phyloP scores from a whole-genome alignment of 53 echinoderm and acorn worm species.

The Luidia sarsii region DNA sequence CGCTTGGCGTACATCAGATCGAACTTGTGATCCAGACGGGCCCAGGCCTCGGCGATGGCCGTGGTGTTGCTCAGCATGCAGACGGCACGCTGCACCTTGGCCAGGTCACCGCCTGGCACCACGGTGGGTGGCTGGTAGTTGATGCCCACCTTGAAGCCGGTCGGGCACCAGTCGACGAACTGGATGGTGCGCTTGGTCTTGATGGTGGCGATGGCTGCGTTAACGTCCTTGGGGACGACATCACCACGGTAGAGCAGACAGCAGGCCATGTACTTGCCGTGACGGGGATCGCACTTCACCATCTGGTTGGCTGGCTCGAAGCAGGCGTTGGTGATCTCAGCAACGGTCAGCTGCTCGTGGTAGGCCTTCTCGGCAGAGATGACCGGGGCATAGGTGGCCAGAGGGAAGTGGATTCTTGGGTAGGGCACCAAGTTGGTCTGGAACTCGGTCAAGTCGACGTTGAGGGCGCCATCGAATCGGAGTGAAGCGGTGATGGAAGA shows the following conservation, averaged over 20 bases:
- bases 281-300: conserved; percentile 97
- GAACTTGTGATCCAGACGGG: conserved; percentile 89
- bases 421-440: conserved; percentile 98
- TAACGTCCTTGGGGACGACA: conserved; percentile 94
- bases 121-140: conserved; percentile 93
- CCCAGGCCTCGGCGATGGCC: conserved; percentile 91
- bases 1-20: conserved; percentile 92
- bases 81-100: conserved; percentile 92
- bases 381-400: conserved; percentile 89
- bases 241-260: conserved; percentile 93
- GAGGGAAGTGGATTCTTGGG: conserved; percentile 89
- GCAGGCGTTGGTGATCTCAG: conserved; percentile 67
- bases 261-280: conserved; percentile 98
- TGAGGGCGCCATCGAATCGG: conserved; percentile 90
- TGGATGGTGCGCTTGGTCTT: conserved; percentile 85
- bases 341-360: conserved; percentile 84
- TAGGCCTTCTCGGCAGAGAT: conserved; percentile 94
- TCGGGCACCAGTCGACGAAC: conserved; percentile 94
- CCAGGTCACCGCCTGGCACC: conserved; percentile 87
- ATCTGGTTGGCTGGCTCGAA: conserved; percentile 82
- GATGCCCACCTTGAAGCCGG: conserved; percentile 94
- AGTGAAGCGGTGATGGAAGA: conserved; percentile 91
- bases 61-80: conserved; percentile 97
- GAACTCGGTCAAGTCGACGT: conserved; percentile 96
- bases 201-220: conserved; percentile 82